phyloP scores from a whole-genome alignment of 2,113 vertebrate species.

The Proteles cristata region DNA sequence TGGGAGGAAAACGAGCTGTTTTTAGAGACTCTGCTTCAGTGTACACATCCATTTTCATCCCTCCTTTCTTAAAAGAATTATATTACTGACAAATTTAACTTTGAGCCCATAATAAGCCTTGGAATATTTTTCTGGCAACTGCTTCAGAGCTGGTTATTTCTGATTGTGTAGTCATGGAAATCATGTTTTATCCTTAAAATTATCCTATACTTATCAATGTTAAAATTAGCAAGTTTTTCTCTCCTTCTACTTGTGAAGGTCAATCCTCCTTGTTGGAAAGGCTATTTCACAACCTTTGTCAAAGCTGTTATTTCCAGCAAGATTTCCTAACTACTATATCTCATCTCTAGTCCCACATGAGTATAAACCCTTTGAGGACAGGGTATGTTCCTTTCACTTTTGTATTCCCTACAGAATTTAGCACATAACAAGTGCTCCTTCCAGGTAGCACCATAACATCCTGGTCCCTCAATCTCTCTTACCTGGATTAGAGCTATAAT shows the following conservation, averaged over 20 bases:
- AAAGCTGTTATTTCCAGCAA: conserved; percentile 34
- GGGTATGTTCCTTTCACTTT: conserved; percentile 3
- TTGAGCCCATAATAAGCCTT: conserved; percentile 71
- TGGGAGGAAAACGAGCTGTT: conserved; percentile 61
- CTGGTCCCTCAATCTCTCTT: background rate
- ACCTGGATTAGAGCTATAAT: background rate
- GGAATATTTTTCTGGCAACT: conserved; percentile 71
- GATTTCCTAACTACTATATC: conserved; percentile 21
- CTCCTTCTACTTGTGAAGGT: conserved; percentile 54
- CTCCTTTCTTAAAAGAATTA: conserved; percentile 72
- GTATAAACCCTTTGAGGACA: conserved; percentile 19
- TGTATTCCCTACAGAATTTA: conserved; percentile 30
- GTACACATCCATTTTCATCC: conserved; percentile 49
- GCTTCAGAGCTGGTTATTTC: conserved; percentile 74
- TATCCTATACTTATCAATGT: conserved; percentile 68
- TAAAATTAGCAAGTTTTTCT: conserved; percentile 68
- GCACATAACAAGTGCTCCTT: background rate
- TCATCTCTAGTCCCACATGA: background rate
- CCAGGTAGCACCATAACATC: background rate
- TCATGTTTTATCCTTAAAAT: conserved; percentile 77
- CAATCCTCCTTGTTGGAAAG: conserved; percentile 56
- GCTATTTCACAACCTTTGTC: conserved; percentile 3
- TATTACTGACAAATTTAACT: conserved; percentile 76
- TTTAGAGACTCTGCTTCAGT: conserved; percentile 60
- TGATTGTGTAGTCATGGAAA: conserved; percentile 79